A percentile compares a stretch with the other conserved stretches of the same genome.
These are phyloP conservation scores for Myripristis murdjan DNA, from an alignment of 2,797 vertebrate species.

Conservation along the genomic window DNA sequence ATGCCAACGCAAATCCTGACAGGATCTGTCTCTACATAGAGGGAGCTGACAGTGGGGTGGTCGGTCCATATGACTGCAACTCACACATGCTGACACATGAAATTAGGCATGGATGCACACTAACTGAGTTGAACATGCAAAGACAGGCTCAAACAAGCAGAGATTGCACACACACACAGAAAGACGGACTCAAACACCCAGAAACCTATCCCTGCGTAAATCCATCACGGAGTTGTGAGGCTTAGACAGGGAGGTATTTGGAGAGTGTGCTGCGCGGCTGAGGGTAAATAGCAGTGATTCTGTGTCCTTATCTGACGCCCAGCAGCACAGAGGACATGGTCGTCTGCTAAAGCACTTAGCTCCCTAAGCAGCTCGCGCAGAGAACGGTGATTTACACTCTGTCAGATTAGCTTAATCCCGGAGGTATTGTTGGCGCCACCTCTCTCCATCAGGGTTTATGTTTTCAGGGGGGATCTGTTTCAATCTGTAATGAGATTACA, in stretches of 20 bases:
- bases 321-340: constrained; percentile 55
- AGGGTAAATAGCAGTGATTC: constrained; percentile 35
- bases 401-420: constrained; percentile 69
- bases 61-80: not conserved
- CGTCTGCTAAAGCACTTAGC: constrained; percentile 48
- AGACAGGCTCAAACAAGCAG: too few relatives aligned
- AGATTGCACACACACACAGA: too few relatives aligned
- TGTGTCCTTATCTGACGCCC: constrained; percentile 56
- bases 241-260: constrained; percentile 17
- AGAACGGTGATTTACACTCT: constrained; percentile 47
- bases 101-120: not conserved
- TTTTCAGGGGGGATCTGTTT: constrained; percentile 57
- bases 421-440: constrained; percentile 55
- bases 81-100: constrained; percentile 8
- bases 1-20: constrained; percentile 52
- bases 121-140: not conserved
- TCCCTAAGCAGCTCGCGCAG: constrained; percentile 29
- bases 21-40: constrained; percentile 45
- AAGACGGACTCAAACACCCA: not conserved
- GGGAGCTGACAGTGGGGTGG: constrained; percentile 4
- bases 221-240: not conserved
- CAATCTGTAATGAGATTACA: constrained; percentile 71
- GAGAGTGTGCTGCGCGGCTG: not conserved
- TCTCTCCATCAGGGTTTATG: constrained; percentile 49
- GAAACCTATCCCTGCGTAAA: not conserved